phyloP scores from a whole-genome alignment of 2,888 invertebrate genomes.

The Nomada ruficornis region DNA sequence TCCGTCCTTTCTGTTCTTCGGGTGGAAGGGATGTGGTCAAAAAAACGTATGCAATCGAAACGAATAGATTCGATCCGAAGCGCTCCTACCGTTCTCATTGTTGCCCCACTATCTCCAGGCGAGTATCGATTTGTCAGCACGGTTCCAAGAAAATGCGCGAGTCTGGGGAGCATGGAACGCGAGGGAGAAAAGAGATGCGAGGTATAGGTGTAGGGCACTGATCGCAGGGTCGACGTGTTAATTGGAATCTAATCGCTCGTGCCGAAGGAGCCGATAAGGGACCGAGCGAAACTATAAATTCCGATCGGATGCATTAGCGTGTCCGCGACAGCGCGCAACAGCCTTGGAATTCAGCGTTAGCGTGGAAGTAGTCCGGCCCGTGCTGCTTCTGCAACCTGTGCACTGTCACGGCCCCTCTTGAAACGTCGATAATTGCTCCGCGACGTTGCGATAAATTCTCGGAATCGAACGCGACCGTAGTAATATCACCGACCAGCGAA shows the following conservation, averaged over 20 bases:
- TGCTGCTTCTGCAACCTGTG: background rate
- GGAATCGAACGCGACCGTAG: conserved; percentile 25
- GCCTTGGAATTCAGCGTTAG: conserved; percentile 46
- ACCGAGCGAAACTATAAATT: conserved; percentile 76
- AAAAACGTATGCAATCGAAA: conserved; percentile 36
- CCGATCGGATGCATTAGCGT: conserved; percentile 76
- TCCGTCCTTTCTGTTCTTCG: conserved; percentile 26
- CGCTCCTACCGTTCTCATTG: conserved; percentile 22
- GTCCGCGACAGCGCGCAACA: conserved; percentile 40
- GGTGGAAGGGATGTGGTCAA: conserved; percentile 27
- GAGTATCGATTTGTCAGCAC: background rate
- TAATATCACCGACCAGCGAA: conserved; percentile 31
- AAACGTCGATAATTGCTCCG: conserved; percentile 45
- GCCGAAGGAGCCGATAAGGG: conserved; percentile 68
- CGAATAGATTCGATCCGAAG: conserved; percentile 49
- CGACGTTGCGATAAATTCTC: conserved; percentile 30
- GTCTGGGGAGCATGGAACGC: background rate
- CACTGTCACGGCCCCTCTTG: conserved; percentile 1
- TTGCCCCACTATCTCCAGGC: background rate
- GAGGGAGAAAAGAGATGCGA: conserved; percentile 7
- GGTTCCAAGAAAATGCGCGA: background rate
- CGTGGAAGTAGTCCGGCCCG: conserved; percentile 39
- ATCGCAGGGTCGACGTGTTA: conserved; percentile 70
- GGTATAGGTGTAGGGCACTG: conserved; percentile 7
- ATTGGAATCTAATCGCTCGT: conserved; percentile 78